Evolutionary conservation across 2,113 vertebrate species (phyloP).

Genomic region (Isurus oxyrinchus): DNA sequence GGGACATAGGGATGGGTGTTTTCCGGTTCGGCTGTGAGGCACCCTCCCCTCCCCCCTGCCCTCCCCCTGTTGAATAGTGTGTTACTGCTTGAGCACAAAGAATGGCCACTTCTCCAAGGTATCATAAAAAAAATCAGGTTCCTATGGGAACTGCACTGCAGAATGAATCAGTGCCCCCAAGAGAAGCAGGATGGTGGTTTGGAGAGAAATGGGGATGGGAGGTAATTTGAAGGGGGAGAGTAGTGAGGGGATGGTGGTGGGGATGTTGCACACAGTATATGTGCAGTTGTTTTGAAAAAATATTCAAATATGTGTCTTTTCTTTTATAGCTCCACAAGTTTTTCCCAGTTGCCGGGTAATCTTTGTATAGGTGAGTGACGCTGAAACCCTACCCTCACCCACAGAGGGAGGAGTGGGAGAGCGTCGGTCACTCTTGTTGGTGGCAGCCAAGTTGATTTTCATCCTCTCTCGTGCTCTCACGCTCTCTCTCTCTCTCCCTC

Average conservation of each 20-base stretch:
- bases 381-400: background rate
- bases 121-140: background rate
- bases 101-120: background rate
- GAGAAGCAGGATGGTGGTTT: background rate
- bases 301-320: background rate
- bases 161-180: background rate
- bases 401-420: background rate
- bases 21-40: background rate
- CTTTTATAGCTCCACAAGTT: background rate
- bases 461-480: background rate
- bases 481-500: background rate
- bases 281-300: background rate
- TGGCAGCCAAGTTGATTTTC: background rate
- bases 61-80: background rate
- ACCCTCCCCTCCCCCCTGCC: too few relatives aligned
- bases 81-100: background rate
- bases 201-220: background rate
- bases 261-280: background rate
- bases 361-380: conserved; percentile 5
- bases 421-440: background rate
- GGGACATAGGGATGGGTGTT: background rate
- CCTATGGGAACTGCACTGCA: background rate
- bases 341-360: background rate
- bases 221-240: background rate
- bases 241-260: background rate